Percentiles rank a stretch among this genome's conserved stretches.
phyloP scores from a whole-genome alignment of 1,140 invertebrate species.

The Cryptotermes secundus region DNA sequence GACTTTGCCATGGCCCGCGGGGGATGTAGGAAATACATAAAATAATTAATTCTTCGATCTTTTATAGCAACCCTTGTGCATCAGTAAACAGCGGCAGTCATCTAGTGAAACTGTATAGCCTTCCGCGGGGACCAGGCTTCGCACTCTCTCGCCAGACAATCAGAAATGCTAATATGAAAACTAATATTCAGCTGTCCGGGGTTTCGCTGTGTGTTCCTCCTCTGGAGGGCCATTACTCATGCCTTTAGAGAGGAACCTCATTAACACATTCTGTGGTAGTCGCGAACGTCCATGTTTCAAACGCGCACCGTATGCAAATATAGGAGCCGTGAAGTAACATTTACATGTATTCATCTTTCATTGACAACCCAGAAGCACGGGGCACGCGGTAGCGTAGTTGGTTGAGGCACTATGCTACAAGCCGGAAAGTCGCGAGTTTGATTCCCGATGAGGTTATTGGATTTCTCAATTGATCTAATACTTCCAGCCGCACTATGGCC shows the following conservation, averaged over 20 bases:
- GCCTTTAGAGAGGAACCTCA: neutral
- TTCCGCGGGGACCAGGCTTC: neutral
- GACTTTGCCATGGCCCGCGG: neutral
- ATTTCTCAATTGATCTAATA: too few relatives aligned
- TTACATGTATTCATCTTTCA: too few relatives aligned
- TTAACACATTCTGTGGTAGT: neutral
- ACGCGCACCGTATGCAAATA: neutral
- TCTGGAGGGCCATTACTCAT: neutral
- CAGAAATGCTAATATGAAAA: constrained; percentile 10
- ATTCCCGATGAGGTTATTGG: too few relatives aligned
- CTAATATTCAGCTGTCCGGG: constrained; percentile 3
- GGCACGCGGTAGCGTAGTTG: too few relatives aligned
- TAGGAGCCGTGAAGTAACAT: too few relatives aligned
- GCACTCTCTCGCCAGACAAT: neutral
- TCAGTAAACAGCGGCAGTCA: neutral
- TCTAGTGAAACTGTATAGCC: constrained; percentile 2
- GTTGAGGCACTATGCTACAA: too few relatives aligned
- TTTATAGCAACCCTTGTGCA: neutral
- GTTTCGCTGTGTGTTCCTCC: neutral
- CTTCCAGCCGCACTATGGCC: too few relatives aligned
- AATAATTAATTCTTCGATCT: constrained; percentile 1
- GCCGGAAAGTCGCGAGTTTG: too few relatives aligned
- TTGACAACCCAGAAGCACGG: too few relatives aligned
- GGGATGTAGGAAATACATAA: neutral
- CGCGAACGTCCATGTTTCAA: neutral